phyloP scores from a whole-genome alignment of 2,888 invertebrate species.

The Acrocyrtus sp. region DNA sequence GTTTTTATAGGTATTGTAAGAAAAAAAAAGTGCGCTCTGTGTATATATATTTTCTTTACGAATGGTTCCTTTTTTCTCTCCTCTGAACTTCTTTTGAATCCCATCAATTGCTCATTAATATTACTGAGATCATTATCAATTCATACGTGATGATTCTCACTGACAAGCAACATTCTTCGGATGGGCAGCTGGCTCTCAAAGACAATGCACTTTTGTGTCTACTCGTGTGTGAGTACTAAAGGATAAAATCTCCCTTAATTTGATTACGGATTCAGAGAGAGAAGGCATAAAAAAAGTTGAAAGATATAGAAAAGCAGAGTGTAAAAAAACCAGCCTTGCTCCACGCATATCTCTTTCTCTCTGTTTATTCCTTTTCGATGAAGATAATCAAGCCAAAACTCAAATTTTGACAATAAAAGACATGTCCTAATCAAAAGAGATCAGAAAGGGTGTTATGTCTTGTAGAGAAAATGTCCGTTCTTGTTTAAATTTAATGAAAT shows the following conservation, averaged over 20 bases:
- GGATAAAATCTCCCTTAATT: conserved; percentile 18
- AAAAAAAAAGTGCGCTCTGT: neutral
- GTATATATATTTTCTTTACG: neutral
- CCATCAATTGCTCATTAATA: conserved; percentile 37
- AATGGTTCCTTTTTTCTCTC: no score
- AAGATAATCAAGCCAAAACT: neutral
- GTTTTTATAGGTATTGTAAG: no score
- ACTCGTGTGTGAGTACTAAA: neutral
- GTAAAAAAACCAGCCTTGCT: no score
- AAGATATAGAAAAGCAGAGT: no score
- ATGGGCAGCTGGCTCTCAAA: neutral
- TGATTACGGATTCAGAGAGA: conserved; percentile 1
- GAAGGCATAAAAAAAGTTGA: neutral
- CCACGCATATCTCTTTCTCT: no score
- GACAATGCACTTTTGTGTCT: conserved; percentile 2
- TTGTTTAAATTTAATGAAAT: neutral
- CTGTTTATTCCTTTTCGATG: neutral
- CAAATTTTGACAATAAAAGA: conserved; percentile 16
- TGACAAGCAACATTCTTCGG: conserved; percentile 16
- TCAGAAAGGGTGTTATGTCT: neutral
- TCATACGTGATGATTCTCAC: conserved; percentile 22
- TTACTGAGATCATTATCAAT: conserved; percentile 33
- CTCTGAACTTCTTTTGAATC: no score
- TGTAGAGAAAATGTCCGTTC: neutral
- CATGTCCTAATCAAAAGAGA: conserved; percentile 3